Evolutionary conservation across 2,888 invertebrate genomes (phyloP).

Genomic region (Syrista parreyssii): DNA sequence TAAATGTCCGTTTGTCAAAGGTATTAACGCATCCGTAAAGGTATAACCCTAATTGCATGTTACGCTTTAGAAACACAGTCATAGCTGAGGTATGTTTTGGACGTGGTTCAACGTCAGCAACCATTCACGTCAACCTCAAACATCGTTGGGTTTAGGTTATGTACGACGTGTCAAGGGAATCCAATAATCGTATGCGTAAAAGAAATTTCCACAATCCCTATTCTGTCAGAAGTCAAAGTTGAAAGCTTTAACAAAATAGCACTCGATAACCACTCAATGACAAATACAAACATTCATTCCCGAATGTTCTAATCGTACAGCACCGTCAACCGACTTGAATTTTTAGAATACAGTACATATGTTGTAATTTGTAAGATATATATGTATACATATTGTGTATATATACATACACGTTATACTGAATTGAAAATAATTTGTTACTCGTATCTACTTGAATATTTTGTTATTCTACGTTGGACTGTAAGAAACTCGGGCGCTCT

Average conservation of each 20-base stretch:
- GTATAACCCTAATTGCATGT: neutral
- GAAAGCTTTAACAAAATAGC: no score
- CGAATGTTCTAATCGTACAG: no score
- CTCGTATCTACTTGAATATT: neutral
- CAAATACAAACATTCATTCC: no score
- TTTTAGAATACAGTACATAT: no score
- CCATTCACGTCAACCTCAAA: neutral
- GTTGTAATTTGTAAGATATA: no score
- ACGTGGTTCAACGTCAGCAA: neutral
- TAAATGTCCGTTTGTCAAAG: neutral
- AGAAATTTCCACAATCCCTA: neutral
- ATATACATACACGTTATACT: neutral
- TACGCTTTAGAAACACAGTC: neutral
- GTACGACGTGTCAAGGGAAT: neutral
- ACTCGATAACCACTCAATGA: no score
- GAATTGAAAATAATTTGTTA: neutral
- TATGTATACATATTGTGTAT: neutral
- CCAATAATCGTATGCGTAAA: neutral
- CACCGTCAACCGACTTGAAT: no score
- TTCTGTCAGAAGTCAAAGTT: neutral
- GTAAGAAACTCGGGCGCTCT: neutral
- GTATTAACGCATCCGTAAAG: neutral
- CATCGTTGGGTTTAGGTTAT: neutral
- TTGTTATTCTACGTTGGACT: neutral
- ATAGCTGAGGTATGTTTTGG: neutral